phyloP scores from a whole-genome alignment of 2,888 invertebrate genomes.

The Cantharis lateralis region DNA sequence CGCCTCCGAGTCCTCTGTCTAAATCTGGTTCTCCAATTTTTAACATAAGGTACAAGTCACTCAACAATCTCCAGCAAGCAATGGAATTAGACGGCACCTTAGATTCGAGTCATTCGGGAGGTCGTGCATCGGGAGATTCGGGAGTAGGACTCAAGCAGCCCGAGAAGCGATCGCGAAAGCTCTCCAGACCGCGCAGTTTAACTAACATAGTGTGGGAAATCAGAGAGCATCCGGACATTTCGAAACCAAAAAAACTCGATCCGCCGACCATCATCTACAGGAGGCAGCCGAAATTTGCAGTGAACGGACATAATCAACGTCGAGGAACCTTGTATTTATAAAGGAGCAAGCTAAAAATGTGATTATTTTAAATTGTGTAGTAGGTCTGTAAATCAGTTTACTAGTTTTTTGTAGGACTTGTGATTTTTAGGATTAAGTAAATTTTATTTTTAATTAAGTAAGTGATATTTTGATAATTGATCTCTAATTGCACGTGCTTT shows the following conservation, averaged over 20 bases:
- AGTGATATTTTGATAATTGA: conserved; percentile 27
- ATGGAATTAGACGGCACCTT: conserved; percentile 78
- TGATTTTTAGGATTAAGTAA: conserved; percentile 25
- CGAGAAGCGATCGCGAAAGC: conserved; percentile 78
- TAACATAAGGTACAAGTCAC: conserved; percentile 72
- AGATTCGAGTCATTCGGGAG: conserved; percentile 88
- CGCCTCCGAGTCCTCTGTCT: conserved; percentile 66
- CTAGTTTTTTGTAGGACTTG: conserved; percentile 24
- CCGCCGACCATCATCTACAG: conserved; percentile 55
- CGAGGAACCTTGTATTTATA: conserved; percentile 36
- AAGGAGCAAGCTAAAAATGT: background rate
- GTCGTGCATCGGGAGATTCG: conserved; percentile 84
- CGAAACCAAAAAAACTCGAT: conserved; percentile 50
- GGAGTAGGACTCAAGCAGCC: conserved; percentile 75
- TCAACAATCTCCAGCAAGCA: conserved; percentile 74
- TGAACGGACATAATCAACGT: conserved; percentile 41
- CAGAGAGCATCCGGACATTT: conserved; percentile 52
- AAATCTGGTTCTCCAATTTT: conserved; percentile 78
- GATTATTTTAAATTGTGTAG: conserved; percentile 5
- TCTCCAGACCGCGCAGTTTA: conserved; percentile 83
- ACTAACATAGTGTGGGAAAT: conserved; percentile 86
- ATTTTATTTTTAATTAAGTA: conserved; percentile 22
- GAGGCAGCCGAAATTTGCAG: conserved; percentile 58
- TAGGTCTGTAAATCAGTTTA: conserved; percentile 18
- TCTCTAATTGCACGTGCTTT: conserved; percentile 13